Evolutionary conservation across 2,888 invertebrate genomes (phyloP).

Genomic region (Imbricaverruca yamaguchii): DNA sequence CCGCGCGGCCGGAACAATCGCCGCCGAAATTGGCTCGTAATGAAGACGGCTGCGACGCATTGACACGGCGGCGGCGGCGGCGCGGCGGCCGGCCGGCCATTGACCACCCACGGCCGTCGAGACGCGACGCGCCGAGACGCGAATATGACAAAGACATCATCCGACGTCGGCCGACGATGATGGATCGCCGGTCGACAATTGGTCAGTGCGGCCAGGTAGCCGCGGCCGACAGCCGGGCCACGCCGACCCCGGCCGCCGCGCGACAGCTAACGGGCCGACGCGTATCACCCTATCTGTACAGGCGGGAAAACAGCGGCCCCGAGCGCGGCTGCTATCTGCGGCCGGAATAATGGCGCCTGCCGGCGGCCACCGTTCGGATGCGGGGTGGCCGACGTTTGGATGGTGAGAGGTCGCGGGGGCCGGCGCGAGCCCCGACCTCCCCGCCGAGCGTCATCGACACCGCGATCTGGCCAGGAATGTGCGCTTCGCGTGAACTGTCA

Average conservation of each 20-base stretch:
- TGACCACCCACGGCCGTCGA: slow-evolving; percentile 1
- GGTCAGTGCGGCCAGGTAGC: not conserved
- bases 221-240: not conserved
- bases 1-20: not conserved
- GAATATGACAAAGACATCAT: not conserved
- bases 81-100: not conserved
- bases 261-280: too few relatives aligned
- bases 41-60: not conserved
- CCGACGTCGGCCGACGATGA: not conserved
- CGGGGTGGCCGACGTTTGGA: too few relatives aligned
- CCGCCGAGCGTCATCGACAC: not conserved
- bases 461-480: not conserved
- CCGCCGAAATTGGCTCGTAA: not conserved
- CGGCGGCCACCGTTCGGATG: not conserved
- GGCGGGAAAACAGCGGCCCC: not conserved
- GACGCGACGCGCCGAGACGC: not conserved
- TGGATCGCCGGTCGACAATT: not conserved
- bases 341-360: not conserved
- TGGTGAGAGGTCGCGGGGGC: too few relatives aligned
- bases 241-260: not conserved
- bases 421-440: too few relatives aligned
- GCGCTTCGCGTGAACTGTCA: not conserved
- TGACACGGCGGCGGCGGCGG: not conserved
- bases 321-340: not conserved
- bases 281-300: not conserved